Percentiles rank a stretch among this genome's conserved stretches.
These are phyloP conservation scores for Eurosta solidaginis DNA, from an alignment of 1,140 invertebrate genomes.

Conservation along the genomic window DNA sequence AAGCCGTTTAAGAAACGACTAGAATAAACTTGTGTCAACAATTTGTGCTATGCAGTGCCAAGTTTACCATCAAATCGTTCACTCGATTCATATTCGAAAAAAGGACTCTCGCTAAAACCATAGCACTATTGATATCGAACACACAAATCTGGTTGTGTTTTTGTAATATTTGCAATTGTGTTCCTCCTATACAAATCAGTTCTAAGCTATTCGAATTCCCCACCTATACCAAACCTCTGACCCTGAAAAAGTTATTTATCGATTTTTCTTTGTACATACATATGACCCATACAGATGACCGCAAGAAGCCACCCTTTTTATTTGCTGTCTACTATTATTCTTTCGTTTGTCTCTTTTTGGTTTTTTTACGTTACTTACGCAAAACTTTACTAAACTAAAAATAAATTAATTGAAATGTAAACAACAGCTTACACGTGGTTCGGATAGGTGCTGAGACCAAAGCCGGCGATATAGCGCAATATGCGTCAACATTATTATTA, in stretches of 20 bases:
- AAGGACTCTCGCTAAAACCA: no score
- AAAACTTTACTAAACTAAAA: constrained; percentile 2
- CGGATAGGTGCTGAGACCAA: background rate
- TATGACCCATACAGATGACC: background rate
- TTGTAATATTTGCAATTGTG: background rate
- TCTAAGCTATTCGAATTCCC: background rate
- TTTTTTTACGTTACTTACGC: background rate
- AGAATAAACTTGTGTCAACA: no score
- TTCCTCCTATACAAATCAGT: background rate
- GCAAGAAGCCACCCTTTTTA: background rate
- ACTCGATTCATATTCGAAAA: no score
- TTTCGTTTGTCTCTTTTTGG: background rate
- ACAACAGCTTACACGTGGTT: background rate
- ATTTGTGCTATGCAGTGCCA: no score
- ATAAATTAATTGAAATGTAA: background rate
- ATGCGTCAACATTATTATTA: no score
- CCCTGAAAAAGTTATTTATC: constrained; percentile 4
- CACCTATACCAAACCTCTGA: background rate
- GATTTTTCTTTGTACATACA: background rate
- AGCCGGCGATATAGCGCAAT: no score
- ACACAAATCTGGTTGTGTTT: no score
- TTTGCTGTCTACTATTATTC: background rate
- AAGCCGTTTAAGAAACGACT: no score
- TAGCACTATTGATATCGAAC: no score
- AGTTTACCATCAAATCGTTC: no score